Evolutionary conservation across 2,888 invertebrate species (phyloP), one percentile per base, ranked within the genome.

Genomic region (Heliconius hortense): DNA sequence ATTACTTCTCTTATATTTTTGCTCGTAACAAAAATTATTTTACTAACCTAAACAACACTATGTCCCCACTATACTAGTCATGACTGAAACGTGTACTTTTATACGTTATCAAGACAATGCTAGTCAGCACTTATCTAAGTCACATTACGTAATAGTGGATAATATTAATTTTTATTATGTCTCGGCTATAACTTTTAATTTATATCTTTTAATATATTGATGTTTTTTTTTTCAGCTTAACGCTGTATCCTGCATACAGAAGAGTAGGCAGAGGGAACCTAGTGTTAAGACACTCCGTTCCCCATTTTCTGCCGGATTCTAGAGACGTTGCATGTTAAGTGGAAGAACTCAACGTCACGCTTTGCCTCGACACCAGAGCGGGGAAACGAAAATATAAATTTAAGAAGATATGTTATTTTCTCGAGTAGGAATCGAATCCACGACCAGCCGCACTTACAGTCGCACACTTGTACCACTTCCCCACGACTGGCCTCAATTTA

Each of bases 61-160:
- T 59, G 56, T 56, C 56, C 56, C 56, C 56, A 24, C 26, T 39
- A n/a, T 43, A 56, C 63, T 68, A 68, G 39, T n/a, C 70, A 74
- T 77, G 71, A 74, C 71, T 77, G 59, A 71, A 77, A 75, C 75
- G 68, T 72, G 71, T 75, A 43, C 71, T 39, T 53, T 10, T 56
- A 53, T 28, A 67, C 66, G 24, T 75, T 75, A 73, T 75, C 73
- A 59, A 69, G 39, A 62, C 75, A 77, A 48, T 67, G 70, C 63
- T 64, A 48, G 69, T 70, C 59, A 56, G 26, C 48, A 75, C 72
- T 76, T 76, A 76, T 76, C 72, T 63, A 48, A 64, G 62, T 24
- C 67, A 48, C 39, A 59, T 72, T 74, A 72, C 69, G 74, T 60
- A 75, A 74, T 68, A 39, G 21, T 59, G 31, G 56, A 64, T 64